Evolutionary conservation across 1,140 invertebrate genomes (phyloP).

Genomic region (Pseudomyrmex flavicornis): DNA sequence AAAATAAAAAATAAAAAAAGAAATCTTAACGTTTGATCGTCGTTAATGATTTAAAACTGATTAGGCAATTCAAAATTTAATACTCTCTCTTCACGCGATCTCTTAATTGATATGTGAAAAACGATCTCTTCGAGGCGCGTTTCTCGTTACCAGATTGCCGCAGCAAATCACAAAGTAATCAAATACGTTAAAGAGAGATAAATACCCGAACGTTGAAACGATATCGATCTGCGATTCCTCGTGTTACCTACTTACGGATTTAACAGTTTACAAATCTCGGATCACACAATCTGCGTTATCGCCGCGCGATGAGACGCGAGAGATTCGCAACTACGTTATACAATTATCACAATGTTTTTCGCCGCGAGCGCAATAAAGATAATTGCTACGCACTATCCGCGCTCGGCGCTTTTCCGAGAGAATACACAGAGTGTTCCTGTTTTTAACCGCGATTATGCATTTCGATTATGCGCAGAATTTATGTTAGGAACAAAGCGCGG

Average conservation of each 20-base stretch:
- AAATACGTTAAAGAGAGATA: constrained; percentile 25
- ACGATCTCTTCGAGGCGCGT: constrained; percentile 15
- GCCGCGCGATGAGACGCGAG: constrained; percentile 11
- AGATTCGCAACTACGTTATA: constrained; percentile 41
- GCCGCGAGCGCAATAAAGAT: constrained; percentile 32
- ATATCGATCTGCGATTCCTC: constrained; percentile 29
- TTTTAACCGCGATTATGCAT: constrained; percentile 43
- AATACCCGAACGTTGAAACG: constrained; percentile 33
- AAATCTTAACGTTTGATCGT: too few species aligned
- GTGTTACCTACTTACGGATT: constrained; percentile 33
- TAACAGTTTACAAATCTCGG: constrained; percentile 18
- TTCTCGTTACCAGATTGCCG: not conserved
- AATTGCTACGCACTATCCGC: constrained; percentile 23
- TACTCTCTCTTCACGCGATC: not conserved
- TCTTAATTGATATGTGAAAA: constrained; percentile 37
- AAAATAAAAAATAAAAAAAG: not conserved
- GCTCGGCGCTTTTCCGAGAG: constrained; percentile 10
- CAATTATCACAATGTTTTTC: constrained; percentile 39
- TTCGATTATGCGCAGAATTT: constrained; percentile 37
- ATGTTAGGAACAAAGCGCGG: constrained; percentile 48
- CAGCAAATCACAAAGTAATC: not conserved
- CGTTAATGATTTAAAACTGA: not conserved
- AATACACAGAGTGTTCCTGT: constrained; percentile 6
- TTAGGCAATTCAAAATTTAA: constrained; percentile 14
- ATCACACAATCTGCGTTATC: constrained; percentile 43